These are phyloP conservation scores for Aptenodytes forsteri DNA, from an alignment of 2,113 vertebrate species.

Conservation along the genomic window DNA sequence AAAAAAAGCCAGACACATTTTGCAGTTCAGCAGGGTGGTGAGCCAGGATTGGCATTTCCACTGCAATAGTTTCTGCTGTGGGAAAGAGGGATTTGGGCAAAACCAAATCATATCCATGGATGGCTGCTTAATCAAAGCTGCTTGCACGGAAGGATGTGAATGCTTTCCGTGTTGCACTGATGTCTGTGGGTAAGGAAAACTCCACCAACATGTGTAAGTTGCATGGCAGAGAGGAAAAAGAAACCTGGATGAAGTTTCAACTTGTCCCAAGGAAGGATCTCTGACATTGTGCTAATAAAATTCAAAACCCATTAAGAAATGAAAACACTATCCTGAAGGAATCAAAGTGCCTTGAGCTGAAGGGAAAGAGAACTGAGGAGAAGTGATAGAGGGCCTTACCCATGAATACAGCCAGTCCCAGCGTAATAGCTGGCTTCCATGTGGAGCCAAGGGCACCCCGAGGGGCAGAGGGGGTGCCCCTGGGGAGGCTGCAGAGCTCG, in stretches of 20 bases:
- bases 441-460: rapidly evolving
- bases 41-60: neutral
- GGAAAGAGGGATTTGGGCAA: neutral
- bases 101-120: neutral
- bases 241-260: rapidly evolving
- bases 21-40: neutral
- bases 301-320: neutral
- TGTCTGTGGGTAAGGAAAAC: neutral
- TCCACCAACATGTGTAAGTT: neutral
- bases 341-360: neutral
- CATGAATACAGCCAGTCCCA: neutral
- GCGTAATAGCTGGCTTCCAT: neutral
- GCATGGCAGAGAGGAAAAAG: neutral
- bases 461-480: neutral
- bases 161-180: neutral
- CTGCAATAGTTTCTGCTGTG: neutral
- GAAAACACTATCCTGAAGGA: neutral
- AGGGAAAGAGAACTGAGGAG: neutral
- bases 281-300: neutral
- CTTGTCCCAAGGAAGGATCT: neutral
- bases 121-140: neutral
- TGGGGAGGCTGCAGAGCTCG: neutral
- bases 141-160: neutral
- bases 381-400: neutral
- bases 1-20: neutral